phyloP scores from a whole-genome alignment of 2,113 vertebrate species.

The Passer montanus region DNA sequence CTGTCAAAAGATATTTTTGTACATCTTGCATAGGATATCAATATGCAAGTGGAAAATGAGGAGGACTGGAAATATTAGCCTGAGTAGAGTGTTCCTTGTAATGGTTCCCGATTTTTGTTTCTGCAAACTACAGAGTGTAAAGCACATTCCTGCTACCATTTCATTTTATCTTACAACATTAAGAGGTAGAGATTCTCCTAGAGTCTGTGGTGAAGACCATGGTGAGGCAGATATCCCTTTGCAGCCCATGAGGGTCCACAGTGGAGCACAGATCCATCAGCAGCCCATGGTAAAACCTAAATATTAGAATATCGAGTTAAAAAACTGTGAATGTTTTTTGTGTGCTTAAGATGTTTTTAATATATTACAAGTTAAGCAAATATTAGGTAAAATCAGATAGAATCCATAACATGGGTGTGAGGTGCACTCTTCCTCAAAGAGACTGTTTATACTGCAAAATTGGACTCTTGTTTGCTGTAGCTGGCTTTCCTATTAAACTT shows the following conservation, averaged over 20 bases:
- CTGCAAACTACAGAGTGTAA: not conserved
- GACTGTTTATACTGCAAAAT: not conserved
- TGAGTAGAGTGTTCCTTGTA: not conserved
- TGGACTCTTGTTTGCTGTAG: not conserved
- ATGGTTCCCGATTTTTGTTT: not conserved
- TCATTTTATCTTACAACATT: not conserved
- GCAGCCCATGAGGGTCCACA: not conserved
- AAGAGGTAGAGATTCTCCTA: not conserved
- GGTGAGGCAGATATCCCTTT: not conserved
- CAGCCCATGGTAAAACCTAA: not conserved
- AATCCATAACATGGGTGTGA: not conserved
- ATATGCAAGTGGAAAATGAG: not conserved
- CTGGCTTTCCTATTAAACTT: not conserved
- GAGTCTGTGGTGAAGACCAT: fast-evolving
- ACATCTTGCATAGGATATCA: not conserved
- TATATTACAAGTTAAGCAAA: not conserved
- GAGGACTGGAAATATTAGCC: not conserved
- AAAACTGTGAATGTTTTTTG: not conserved
- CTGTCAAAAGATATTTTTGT: not conserved
- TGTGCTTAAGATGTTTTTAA: not conserved
- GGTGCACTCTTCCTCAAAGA: not conserved
- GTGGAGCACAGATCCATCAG: not conserved
- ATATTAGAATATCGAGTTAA: not conserved
- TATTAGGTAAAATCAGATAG: not conserved
- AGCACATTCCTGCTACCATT: not conserved